Evolutionary conservation across 2,113 vertebrate genomes (phyloP).

Genomic region (Misgurnus anguillicaudatus): DNA sequence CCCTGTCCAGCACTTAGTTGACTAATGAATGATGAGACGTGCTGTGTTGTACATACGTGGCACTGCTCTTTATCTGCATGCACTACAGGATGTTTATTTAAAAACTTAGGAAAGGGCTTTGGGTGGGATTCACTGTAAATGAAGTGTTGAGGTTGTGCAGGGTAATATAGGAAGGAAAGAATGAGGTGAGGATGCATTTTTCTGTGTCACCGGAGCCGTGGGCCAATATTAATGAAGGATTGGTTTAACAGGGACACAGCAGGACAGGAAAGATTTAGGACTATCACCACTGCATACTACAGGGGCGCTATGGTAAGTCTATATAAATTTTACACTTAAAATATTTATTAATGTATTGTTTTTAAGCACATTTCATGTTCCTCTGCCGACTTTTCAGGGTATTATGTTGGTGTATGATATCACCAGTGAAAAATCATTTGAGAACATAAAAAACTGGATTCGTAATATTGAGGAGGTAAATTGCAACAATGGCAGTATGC

Average conservation of each 20-base stretch:
- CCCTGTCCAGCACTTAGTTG: conserved; percentile 26
- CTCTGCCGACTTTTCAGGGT: conserved; percentile 72
- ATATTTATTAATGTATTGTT: background rate
- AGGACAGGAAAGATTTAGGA: conserved; percentile 92
- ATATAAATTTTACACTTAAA: background rate
- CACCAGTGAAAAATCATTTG: conserved; percentile 97
- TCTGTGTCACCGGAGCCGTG: background rate
- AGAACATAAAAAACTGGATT: conserved; percentile 99
- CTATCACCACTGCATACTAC: conserved; percentile 95
- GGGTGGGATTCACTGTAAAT: conserved; percentile 19
- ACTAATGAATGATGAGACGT: conserved; percentile 45
- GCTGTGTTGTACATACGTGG: conserved; percentile 22
- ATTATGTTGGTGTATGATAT: conserved; percentile 99
- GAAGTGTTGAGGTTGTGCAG: background rate
- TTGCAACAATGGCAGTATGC: background rate
- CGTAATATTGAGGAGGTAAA: conserved; percentile 96
- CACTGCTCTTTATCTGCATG: background rate
- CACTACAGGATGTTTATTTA: conserved; percentile 48
- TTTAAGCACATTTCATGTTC: conserved; percentile 4
- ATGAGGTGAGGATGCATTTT: background rate
- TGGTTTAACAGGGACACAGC: conserved; percentile 85
- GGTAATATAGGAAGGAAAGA: conserved; percentile 10
- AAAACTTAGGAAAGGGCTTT: background rate
- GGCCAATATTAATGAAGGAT: background rate
- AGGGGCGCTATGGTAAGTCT: conserved; percentile 88